Base-by-base conservation (phyloP, 2,113 vertebrate genomes). In the Eolophus roseicapilla region DNA sequence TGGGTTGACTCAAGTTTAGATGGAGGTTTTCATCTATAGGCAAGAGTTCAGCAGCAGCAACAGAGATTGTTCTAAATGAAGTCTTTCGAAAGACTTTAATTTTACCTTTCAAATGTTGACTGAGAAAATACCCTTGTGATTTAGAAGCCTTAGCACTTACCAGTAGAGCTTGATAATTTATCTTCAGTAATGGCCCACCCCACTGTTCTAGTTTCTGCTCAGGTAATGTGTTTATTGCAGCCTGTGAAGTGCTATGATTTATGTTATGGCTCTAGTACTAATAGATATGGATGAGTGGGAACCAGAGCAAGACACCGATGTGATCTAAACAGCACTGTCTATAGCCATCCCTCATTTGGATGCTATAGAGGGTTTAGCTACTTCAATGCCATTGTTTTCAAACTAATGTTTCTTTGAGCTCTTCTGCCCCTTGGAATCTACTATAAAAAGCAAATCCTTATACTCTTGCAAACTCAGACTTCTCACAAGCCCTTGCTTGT, bases 41-140 rank as follows among this genome's bases (percentile, higher is more conserved):
- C 52, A 52, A 6, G 27, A 88, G 35, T 29, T 39, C 35, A 43
- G 69, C 84, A 80, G 77, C 62, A 69, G 43, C 50, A 49, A 7
- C 3, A 7, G 19, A 60, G 25, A 19, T 10, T 10, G 19, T 3
- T 82, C n/a, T 10, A 41, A 88, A 46, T 3, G 21, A 80, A 78
- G 63, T 52, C 59, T 73, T 60, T 3, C 24, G 44, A 71, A 97
- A 81, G 9, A 37, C 11, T 86, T 94, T n/a, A 79, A 82, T 86
- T 89, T 70, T 50, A 62, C 62, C 82, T 90, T 88, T 87, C 41
- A 59, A 13, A 9, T 7, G 21, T 11, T 53, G 33, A 77, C 70
- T 70, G 3, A 49, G 79, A 49, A 60, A 71, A 53, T 64, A 20
- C 20, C 47, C 24, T n/a, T 39, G 74, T 75, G 82, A 49, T 64